phyloP scores from a whole-genome alignment of 2,888 invertebrate species.

The Listrodromus nycthemerus region DNA sequence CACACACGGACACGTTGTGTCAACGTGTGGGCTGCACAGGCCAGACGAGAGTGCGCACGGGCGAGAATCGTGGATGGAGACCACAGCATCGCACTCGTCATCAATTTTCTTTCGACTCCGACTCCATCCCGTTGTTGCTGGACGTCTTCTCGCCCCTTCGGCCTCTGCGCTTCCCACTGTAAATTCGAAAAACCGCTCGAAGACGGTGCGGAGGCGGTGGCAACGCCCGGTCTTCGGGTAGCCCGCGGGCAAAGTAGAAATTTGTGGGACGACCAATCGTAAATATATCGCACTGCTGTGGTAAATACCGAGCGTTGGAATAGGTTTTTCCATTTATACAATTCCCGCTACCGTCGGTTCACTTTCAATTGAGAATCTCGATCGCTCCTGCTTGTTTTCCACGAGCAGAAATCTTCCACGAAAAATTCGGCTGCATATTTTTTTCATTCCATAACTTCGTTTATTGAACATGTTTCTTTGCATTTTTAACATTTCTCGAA shows the following conservation, averaged over 20 bases:
- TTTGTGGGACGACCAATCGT: constrained; percentile 57
- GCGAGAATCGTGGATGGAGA: constrained; percentile 45
- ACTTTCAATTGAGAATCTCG: constrained; percentile 2
- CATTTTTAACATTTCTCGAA: neutral
- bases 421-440: neutral
- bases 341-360: constrained; percentile 1
- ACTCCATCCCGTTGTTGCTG: constrained; percentile 37
- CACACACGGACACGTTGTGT: neutral
- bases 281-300: constrained; percentile 34
- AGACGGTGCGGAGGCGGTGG: constrained; percentile 29
- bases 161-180: constrained; percentile 29
- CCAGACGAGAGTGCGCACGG: constrained; percentile 26
- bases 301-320: constrained; percentile 45
- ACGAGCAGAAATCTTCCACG: neutral
- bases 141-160: neutral
- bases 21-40: neutral
- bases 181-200: constrained; percentile 57
- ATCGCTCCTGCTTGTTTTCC: neutral
- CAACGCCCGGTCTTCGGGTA: constrained; percentile 1
- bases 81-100: constrained; percentile 59
- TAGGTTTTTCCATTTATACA: constrained; percentile 40
- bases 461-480: neutral
- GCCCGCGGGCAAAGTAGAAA: constrained; percentile 50
- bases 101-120: constrained; percentile 61
- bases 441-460: neutral